Conservation (phyloP, 2,113 vertebrate genomes). For the Pterocles burchelli region DNA sequence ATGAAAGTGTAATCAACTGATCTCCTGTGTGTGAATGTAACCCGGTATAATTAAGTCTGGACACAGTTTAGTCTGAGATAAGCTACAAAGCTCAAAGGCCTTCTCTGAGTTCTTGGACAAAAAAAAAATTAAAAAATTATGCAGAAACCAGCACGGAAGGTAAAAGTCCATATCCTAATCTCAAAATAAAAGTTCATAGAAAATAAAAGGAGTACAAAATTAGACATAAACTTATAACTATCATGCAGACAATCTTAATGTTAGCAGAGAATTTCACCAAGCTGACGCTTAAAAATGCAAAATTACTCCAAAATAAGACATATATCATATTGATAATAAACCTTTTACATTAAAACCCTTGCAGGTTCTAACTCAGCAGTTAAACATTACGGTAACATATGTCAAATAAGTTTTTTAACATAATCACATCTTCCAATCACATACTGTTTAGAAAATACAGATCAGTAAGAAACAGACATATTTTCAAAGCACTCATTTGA, state of each 20-base stretch:
- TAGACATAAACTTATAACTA: background rate
- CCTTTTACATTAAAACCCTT: background rate
- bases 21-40: background rate
- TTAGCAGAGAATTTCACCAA: background rate
- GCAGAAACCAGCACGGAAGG: accelerated
- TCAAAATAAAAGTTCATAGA: background rate
- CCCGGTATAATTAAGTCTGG: background rate
- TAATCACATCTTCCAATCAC: background rate
- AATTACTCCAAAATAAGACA: background rate
- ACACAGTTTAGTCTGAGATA: background rate
- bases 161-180: background rate
- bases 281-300: background rate
- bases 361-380: background rate
- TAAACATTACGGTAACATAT: background rate
- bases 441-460: background rate
- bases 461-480: background rate
- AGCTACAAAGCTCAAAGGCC: background rate
- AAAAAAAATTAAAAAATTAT: background rate
- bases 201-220: background rate
- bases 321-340: background rate
- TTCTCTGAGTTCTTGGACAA: background rate
- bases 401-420: background rate
- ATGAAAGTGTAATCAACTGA: background rate
- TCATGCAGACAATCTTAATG: background rate
- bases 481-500: background rate